Percentiles rank a stretch among this genome's conserved stretches.
phyloP scores from a whole-genome alignment of 2,888 invertebrate species.

The Latrodectus hesperus region DNA sequence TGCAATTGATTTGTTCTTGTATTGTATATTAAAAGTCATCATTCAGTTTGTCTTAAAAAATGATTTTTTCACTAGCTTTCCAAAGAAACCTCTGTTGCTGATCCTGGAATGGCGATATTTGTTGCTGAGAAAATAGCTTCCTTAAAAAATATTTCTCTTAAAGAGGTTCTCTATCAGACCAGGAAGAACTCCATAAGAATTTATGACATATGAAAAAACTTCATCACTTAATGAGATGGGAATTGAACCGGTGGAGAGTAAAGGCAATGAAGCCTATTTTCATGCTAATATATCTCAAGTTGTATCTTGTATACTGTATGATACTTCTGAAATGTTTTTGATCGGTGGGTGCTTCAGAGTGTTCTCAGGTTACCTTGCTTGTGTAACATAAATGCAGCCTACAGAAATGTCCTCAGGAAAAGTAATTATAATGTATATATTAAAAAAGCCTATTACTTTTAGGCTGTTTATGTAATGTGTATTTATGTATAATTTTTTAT shows the following conservation, averaged over 20 bases:
- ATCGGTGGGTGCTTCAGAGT: too few relatives aligned
- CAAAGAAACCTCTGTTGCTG: conserved; percentile 72
- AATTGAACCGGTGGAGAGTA: too few relatives aligned
- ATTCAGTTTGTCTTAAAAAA: not conserved
- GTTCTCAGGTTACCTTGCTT: too few relatives aligned
- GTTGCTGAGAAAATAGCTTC: conserved; percentile 75
- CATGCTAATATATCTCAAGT: conserved; percentile 24
- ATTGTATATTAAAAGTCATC: too few relatives aligned
- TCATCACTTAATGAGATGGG: too few relatives aligned
- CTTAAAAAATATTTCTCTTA: conserved; percentile 72
- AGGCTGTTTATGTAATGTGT: too few relatives aligned
- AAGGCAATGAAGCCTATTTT: too few relatives aligned
- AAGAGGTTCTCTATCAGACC: conserved; percentile 72
- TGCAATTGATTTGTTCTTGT: not conserved
- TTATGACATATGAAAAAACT: conserved; percentile 46
- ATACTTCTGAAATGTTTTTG: too few relatives aligned
- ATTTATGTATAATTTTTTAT: conserved; percentile 46
- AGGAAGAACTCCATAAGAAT: conserved; percentile 73
- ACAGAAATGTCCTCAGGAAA: too few relatives aligned
- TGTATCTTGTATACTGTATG: conserved; percentile 72
- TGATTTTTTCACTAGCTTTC: conserved; percentile 71
- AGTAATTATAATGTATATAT: too few relatives aligned
- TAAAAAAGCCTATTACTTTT: too few relatives aligned
- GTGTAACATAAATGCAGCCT: too few relatives aligned
- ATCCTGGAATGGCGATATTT: conserved; percentile 75